Base-by-base conservation (phyloP, 1,140 invertebrate species). In the Ladona fulva region DNA sequence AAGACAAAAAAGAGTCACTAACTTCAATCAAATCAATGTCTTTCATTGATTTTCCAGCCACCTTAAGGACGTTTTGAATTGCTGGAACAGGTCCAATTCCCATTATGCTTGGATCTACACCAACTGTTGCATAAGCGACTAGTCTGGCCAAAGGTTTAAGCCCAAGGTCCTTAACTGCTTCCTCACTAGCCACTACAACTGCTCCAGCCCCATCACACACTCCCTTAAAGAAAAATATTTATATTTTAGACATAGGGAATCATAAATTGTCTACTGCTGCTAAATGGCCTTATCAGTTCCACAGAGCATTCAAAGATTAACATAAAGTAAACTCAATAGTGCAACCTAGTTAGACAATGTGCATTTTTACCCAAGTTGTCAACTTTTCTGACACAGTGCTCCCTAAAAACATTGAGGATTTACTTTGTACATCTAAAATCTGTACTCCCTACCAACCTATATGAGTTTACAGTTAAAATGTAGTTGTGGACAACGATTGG, bases 21-120 rank as follows among this genome's bases (percentile, higher is more conserved):
- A 98, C 96, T 87, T 99, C 97, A 82, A 99, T 86, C 25, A 99
- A 85, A 84, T 98, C 97, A 80, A 99, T 92, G 82, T 99, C 92
- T 78, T 94, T 88, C 8, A 99, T 82, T 74, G 89, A 90, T 82
- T 95, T 89, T 74, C 93, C 92, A 16, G 92, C 89, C 11, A 87
- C 85, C 82, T 90, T 90, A 0, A 95, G 87, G 10, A 98, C 85
- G 82, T 92, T 91, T 80, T 92, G 89, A 77, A 99, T 98, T 19
- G 97, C 96, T 1, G 95, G 93, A 1, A 94, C 95, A 74, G 96
- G 96, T 0, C 96, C 97, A 84, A 99, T 97, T 24, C 91, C 90
- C 89, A 90, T 90, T 80, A 97, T 94, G 80, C 89, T 91, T 10
- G 95, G 94, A 42, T 95, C 94, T 25, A 95, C 93, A 7, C 94